Evolutionary conservation across 2,113 vertebrate species (phyloP), one percentile per base, ranked within the genome.

Genomic region (Ciconia maguari): DNA sequence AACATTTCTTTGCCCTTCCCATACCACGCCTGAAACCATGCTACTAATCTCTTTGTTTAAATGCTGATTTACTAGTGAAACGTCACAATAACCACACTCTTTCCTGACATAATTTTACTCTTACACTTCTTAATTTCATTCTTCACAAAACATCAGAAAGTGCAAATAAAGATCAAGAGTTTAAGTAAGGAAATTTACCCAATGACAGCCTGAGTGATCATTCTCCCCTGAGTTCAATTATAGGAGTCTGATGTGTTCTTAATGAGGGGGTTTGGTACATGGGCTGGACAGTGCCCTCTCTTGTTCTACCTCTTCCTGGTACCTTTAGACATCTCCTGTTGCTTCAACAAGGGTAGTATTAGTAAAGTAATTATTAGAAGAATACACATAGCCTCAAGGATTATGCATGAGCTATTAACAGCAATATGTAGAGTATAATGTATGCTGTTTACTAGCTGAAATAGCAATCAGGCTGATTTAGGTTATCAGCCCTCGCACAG

Each of bases 361-460:
- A 89, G 81, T 96, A 89, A 91, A 96, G 93, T 87, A 89, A 93
- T 96, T 83, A 91, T 89, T 65, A 75, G 74, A 80, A 83, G 90
- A 93, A 83, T 38, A 54, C 29, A 41, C 30, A 62, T 24, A 72
- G 54, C 75, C 72, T 72, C 21, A 32, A 83, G 75, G 68, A 83
- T 83, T 71, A 69, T 34, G 66, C 36, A 85, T 5, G 17, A 86
- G 77, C 57, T 65, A 66, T 94, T 94, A 89, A 36, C 17, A 80
- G 80, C 76, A 83, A 52, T 24, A n/a, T 55, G 18, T 26, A 76
- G 20, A 85, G 13, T 61, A 65, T 85, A 57, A 92, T 62, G 58
- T 79, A 85, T 49, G 27, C 42, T 83, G 51, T 94, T 93, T 92
- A 71, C 69, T 26, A 51, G 13, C 13, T 92, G 83, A 95, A 95